phyloP scores from a whole-genome alignment of 2,797 vertebrate species.

The Graptemys geographica region DNA sequence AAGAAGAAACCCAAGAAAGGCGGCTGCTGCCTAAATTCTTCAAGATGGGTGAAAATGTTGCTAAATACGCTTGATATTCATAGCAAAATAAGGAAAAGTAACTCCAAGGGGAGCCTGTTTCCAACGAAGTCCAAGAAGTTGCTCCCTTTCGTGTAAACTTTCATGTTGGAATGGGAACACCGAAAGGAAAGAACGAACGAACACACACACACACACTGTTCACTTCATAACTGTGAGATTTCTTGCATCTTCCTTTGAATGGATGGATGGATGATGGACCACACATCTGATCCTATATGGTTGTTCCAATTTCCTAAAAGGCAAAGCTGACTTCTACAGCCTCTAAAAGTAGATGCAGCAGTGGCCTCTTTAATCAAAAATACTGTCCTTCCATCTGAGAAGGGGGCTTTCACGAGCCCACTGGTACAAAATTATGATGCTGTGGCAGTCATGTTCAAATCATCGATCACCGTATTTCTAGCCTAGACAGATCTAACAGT shows the following conservation, averaged over 20 bases:
- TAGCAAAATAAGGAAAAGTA: background rate
- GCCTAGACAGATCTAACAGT: background rate
- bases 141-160: background rate
- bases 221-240: background rate
- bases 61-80: background rate
- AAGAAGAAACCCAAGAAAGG: background rate
- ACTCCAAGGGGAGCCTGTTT: background rate
- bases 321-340: background rate
- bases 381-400: conserved; percentile 13
- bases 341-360: conserved; percentile 53
- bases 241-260: background rate
- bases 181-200: background rate
- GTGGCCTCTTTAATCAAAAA: conserved; percentile 55
- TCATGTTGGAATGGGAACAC: background rate
- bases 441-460: conserved; percentile 13
- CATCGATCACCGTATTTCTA: background rate
- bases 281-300: conserved; percentile 1
- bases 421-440: background rate
- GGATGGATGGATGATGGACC: conserved; percentile 53
- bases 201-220: background rate
- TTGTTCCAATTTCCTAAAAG: conserved; percentile 47
- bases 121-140: background rate
- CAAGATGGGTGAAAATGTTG: background rate
- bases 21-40: background rate
- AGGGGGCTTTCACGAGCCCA: background rate